Base-by-base conservation (phyloP, 2,797 vertebrate genomes). In the Enteromius radiatus region DNA sequence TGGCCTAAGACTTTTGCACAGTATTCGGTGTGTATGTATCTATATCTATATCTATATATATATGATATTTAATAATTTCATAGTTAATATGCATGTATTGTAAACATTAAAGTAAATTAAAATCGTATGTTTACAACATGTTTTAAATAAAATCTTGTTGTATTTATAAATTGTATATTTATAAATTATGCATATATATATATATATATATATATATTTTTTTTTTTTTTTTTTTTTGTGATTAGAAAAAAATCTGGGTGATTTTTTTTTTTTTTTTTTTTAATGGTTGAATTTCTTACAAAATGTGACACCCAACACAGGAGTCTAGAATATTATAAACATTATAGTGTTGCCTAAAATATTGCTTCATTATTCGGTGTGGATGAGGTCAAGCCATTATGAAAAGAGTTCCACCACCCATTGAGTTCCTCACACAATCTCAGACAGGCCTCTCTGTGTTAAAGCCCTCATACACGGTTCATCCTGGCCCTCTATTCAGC, bases 361-460 rank as follows among this genome's bases (percentile, higher is more conserved):
- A 70, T 54, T 0, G 54, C 10, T 65, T 10, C 56, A 81, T 74
- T 75, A 65, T 81, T 75, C 1, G 2, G 43, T 81, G 69, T 21
- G 47, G 80, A 68, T 28, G 17, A 82, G 71, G 45, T 76, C 80
- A 76, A 82, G 26, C 21, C 73, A 38, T 69, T 59, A 77, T 70
- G 36, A 36, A 75, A 31, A 31, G 19, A 28, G 28, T 36, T 83
- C 21, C 41, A 83, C 38, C 81, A 76, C 81, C 81, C 81, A 70
- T 64, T 33, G 81, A 76, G 81, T 77, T 77, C 64, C 74, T 83
- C 47, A 43, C 43, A 54, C 61, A 41, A 43, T 82, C 71, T 56
- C 38, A 77, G 64, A 83, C 81, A 67, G 73, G 43, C 61, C 6
- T 82, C 61, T 76, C 19, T 75, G 23, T 82, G 80, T 67, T 41